A percentile compares a stretch with the other conserved stretches of the same genome.
Conservation (phyloP, 2,888 invertebrate genomes). For the Pristionchus mayeri region DNA sequence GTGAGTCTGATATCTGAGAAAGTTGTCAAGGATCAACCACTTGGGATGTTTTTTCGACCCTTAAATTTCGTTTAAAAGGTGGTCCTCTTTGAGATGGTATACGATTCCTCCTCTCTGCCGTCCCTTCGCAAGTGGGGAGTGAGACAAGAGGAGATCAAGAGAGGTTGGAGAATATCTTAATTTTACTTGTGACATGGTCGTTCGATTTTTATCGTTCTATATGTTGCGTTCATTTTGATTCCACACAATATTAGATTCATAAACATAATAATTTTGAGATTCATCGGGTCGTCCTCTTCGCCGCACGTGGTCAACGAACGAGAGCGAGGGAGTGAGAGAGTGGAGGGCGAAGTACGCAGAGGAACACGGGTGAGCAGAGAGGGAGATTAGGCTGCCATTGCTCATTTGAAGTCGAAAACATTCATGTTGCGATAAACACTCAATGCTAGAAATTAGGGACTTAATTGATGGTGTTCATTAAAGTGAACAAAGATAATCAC, state of each 20-base stretch:
- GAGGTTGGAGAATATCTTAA: background rate
- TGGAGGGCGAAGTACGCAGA: constrained; percentile 32
- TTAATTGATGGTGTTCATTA: no score
- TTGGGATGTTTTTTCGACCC: no score
- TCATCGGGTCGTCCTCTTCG: background rate
- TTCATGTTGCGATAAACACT: background rate
- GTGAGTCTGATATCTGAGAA: background rate
- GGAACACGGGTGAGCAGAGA: background rate
- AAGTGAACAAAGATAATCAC: background rate
- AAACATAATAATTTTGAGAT: background rate
- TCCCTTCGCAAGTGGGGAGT: constrained; percentile 33
- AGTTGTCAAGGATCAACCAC: background rate
- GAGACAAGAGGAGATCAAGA: constrained; percentile 28
- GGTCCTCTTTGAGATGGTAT: background rate
- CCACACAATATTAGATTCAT: no score
- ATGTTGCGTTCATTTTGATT: background rate
- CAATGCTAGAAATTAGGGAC: background rate
- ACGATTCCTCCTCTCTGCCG: background rate
- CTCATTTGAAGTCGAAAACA: no score
- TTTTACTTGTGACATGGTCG: no score
- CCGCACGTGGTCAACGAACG: constrained; percentile 15
- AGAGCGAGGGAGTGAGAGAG: constrained; percentile 18
- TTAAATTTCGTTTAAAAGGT: no score
- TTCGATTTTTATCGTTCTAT: background rate
- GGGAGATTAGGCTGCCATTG: no score